These are phyloP conservation scores for Aurelia sp. DNA, from an alignment of 30 jellyfish, hydroid and myxozoan species.

Conservation along the genomic window DNA sequence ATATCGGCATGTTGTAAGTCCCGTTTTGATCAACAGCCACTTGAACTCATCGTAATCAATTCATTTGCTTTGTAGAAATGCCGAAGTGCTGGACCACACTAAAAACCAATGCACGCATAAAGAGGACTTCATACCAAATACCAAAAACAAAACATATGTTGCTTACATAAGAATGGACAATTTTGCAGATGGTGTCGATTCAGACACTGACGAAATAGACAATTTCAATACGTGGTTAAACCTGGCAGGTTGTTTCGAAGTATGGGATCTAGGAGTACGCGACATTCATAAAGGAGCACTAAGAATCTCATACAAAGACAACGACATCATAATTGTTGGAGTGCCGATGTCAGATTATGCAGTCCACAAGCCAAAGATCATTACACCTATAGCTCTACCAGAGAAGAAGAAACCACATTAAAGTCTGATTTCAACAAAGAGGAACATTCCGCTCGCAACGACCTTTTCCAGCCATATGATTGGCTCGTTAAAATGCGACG, in stretches of 20 bases:
- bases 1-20: no score
- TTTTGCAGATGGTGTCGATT: neutral
- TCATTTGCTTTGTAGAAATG: conserved; percentile 49
- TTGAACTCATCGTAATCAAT: no score
- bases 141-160: conserved; percentile 84
- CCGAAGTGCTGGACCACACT: conserved; percentile 86
- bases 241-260: conserved; percentile 77
- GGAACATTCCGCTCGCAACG: no score
- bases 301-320: conserved; percentile 80
- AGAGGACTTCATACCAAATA: conserved; percentile 85
- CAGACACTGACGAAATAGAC: neutral
- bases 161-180: conserved; percentile 45
- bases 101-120: conserved; percentile 75
- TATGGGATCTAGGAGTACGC: conserved; percentile 92
- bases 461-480: no score
- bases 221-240: conserved; percentile 37
- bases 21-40: no score
- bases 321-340: conserved; percentile 81
- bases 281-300: conserved; percentile 83
- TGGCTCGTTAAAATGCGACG: no score
- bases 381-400: conserved; percentile 56
- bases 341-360: conserved; percentile 74
- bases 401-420: neutral
- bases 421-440: no score
- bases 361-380: conserved; percentile 64